phyloP scores from a whole-genome alignment of 2,113 vertebrate species.

The Chascanopsetta lugubris region DNA sequence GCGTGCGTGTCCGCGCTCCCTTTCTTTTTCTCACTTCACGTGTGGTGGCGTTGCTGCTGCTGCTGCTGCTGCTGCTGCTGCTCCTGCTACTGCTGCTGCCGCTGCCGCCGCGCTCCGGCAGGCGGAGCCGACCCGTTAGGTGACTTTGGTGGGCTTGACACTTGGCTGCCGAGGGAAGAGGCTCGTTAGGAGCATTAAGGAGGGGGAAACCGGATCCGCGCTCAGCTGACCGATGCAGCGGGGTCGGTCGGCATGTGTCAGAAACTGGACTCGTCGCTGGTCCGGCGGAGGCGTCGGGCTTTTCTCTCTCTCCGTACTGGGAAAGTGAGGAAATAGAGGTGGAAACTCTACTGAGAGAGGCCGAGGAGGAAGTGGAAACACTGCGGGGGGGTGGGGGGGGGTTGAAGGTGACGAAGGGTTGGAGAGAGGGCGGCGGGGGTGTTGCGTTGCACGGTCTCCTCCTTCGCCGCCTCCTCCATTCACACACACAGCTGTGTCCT shows the following conservation, averaged over 20 bases:
- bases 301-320: conserved; percentile 49
- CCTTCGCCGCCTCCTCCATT: conserved; percentile 10
- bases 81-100: too few relatives aligned
- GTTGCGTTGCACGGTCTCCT: conserved; percentile 46
- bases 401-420: conserved; percentile 41
- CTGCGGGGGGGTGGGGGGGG: too few relatives aligned
- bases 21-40: too few relatives aligned
- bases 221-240: conserved; percentile 71
- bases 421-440: not conserved
- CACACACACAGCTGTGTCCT: conserved; percentile 58
- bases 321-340: conserved; percentile 59
- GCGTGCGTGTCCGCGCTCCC: not conserved
- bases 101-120: conserved; percentile 10
- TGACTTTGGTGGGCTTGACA: conserved; percentile 79
- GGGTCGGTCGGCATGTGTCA: conserved; percentile 70
- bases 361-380: conserved; percentile 48
- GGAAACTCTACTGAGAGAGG: conserved; percentile 59
- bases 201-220: conserved; percentile 75
- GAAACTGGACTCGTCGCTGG: conserved; percentile 67
- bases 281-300: conserved; percentile 21
- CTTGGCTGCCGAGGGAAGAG: conserved; percentile 71
- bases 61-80: too few relatives aligned
- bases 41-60: too few relatives aligned
- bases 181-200: conserved; percentile 81
- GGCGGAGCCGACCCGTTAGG: conserved; percentile 51